Evolutionary conservation across 2,888 invertebrate genomes (phyloP).

Genomic region (Therioaphis trifolii): DNA sequence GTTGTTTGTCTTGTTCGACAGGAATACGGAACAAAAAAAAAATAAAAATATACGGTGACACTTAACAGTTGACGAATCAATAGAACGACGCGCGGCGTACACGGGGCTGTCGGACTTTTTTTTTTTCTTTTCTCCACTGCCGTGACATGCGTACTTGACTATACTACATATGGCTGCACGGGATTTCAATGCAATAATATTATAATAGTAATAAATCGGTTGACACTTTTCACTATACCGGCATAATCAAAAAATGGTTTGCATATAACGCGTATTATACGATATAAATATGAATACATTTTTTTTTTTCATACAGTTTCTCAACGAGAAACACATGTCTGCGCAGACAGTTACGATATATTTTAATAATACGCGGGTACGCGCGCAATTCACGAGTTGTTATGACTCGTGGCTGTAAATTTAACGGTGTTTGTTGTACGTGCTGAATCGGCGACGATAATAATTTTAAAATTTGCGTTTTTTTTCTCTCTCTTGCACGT

Average conservation of each 20-base stretch:
- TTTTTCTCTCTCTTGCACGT: no score
- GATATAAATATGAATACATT: no score
- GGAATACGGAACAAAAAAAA: slow-evolving; percentile 17
- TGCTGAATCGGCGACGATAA: no score
- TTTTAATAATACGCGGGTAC: no score
- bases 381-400: no score
- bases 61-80: slow-evolving; percentile 56
- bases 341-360: not conserved
- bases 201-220: slow-evolving; percentile 15
- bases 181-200: slow-evolving; percentile 12
- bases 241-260: slow-evolving; percentile 27
- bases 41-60: slow-evolving; percentile 39
- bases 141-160: slow-evolving; percentile 21
- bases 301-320: not conserved
- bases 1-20: slow-evolving; percentile 59
- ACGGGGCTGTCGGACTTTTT: slow-evolving; percentile 20
- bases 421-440: no score
- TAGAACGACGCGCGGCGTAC: slow-evolving; percentile 13
- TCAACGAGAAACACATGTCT: not conserved
- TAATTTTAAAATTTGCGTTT: no score
- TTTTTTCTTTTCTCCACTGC: not conserved
- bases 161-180: not conserved
- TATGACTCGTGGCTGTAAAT: no score
- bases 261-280: not conserved
- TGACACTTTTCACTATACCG: slow-evolving; percentile 34